A percentile compares a stretch with the other conserved stretches of the same genome.
phyloP scores from a whole-genome alignment of 2,888 invertebrate genomes.

The Parasteatoda lunata region DNA sequence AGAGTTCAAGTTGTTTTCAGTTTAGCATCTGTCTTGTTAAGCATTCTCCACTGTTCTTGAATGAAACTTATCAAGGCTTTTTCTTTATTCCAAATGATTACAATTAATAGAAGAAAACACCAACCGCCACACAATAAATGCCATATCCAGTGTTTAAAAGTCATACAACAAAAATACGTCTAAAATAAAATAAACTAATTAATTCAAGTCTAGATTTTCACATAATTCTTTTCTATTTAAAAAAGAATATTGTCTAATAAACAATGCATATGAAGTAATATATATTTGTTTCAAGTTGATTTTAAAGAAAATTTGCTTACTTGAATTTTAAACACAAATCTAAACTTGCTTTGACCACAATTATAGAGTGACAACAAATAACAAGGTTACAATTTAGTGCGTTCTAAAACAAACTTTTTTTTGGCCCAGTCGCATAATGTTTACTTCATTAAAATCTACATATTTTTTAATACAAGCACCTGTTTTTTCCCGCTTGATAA shows the following conservation, averaged over 20 bases:
- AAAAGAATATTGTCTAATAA: neutral
- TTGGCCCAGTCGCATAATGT: no score
- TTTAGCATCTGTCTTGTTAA: slow-evolving; percentile 4
- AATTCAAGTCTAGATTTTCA: neutral
- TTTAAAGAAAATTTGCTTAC: no score
- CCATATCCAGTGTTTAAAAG: slow-evolving; percentile 38
- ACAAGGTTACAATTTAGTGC: no score
- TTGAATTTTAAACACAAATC: no score
- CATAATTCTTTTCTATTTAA: neutral
- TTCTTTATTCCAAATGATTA: slow-evolving; percentile 30
- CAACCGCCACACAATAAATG: slow-evolving; percentile 41
- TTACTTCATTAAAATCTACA: no score
- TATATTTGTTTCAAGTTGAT: no score
- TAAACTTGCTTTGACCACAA: no score
- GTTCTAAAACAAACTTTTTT: no score
- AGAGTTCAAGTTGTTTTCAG: neutral
- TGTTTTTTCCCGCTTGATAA: no score
- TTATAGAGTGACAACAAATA: no score
- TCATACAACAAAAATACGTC: slow-evolving; percentile 31
- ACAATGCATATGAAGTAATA: no score
- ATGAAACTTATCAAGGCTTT: slow-evolving; percentile 33
- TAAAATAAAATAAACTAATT: slow-evolving; percentile 5
- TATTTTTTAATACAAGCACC: no score
- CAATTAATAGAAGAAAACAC: slow-evolving; percentile 37
- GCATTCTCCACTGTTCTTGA: slow-evolving; percentile 47